Base-by-base conservation (phyloP, 2,797 vertebrate genomes). In the Tiaroga cobitis region DNA sequence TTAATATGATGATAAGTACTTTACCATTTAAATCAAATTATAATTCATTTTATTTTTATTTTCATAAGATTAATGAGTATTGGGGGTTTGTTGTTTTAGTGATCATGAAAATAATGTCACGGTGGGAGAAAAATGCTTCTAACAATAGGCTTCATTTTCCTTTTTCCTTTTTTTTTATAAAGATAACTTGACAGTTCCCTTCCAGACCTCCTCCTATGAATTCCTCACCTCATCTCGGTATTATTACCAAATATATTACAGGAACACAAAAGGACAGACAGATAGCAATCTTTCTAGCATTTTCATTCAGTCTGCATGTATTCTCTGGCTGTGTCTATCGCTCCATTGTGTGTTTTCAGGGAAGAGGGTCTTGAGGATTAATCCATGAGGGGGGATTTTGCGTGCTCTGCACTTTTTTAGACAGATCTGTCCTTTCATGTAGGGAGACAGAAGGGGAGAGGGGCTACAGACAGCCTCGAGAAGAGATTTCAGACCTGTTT, bases 361-460 rank as follows among this genome's bases (percentile, higher is more conserved):
- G 77, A 72, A 80, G 68, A 61, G 69, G 84, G 83, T 77, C 73
- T 77, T 26, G 43, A 63, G 87, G 94, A 95, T 94, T 92, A 94
- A 94, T 92, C 91, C 90, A 63, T 92, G 91, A 84, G 86, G 90
- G 7, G 91, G 90, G 92, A 92, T 93, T 92, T 91, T 93, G 94
- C 93, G 90, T 90, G 90, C 90, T 94, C 92, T 1, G 92, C 93
- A 93, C 89, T 93, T 94, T 93, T 89, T 61, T 76, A 90, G 90
- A 88, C 89, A 80, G 85, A 92, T 93, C 90, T 90, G 90, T 87
- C 89, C 91, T 92, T 93, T 93, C 90, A 92, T 85, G 88, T 91
- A 88, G 88, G 86, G 88, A 72, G 59, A 89, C 85, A 84, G 91
- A 89, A 78, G 89, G 87, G 75, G 84, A 85, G 80, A 80, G 83